phyloP scores from a whole-genome alignment of 2,113 vertebrate genomes.

The Microcebus lehilahytsara region DNA sequence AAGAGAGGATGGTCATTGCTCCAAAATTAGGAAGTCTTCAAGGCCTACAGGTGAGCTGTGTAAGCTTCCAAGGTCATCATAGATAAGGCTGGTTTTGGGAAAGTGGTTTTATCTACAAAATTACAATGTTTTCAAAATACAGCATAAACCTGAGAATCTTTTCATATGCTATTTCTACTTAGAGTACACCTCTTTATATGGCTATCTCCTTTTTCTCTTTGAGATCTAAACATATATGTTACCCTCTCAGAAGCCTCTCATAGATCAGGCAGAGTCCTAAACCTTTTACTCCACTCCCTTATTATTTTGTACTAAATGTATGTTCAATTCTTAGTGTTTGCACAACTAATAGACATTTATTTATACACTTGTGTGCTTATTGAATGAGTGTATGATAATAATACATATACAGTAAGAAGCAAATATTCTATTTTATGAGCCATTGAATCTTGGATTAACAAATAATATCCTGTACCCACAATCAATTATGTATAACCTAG shows the following conservation, averaged over 20 bases:
- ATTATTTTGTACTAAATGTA: background rate
- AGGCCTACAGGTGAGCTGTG: background rate
- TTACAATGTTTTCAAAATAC: background rate
- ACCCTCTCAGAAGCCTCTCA: background rate
- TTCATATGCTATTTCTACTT: background rate
- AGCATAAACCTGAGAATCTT: background rate
- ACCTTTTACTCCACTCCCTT: background rate
- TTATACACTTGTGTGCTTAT: background rate
- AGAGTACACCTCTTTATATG: background rate
- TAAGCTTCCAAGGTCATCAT: background rate
- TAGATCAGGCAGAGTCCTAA: background rate
- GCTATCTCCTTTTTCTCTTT: background rate
- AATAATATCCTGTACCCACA: background rate
- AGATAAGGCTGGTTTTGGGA: background rate
- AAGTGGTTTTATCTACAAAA: background rate
- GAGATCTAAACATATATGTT: background rate
- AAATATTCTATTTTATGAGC: background rate
- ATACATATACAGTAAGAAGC: background rate
- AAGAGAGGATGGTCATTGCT: accelerated
- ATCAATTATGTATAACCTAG: background rate
- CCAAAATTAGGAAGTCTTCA: background rate
- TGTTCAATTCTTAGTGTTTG: background rate
- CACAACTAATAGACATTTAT: background rate
- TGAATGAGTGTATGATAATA: background rate
- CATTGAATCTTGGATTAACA: background rate